A percentile compares a stretch with the other conserved stretches of the same genome.
These are phyloP conservation scores for Heliornis fulica DNA, from an alignment of 2,113 vertebrate genomes.

Conservation along the genomic window DNA sequence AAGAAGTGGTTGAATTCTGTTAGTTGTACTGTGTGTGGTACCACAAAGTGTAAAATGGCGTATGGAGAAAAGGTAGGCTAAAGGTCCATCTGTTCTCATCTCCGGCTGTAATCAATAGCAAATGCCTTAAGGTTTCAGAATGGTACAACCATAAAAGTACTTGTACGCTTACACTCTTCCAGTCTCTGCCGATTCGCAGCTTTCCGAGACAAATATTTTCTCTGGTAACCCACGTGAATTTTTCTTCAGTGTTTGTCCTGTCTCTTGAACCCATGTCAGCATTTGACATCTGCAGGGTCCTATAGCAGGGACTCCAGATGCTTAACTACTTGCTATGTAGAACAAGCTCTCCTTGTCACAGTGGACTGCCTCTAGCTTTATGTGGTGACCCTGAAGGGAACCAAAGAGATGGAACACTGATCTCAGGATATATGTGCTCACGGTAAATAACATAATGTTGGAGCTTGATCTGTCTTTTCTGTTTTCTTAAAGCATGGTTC, in stretches of 20 bases:
- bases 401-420: not conserved
- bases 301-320: not conserved
- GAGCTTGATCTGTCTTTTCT: not conserved
- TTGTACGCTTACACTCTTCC: fast-evolving
- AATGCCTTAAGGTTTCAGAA: not conserved
- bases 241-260: not conserved
- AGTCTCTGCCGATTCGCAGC: not conserved
- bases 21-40: not conserved
- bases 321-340: not conserved
- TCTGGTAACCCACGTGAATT: not conserved
- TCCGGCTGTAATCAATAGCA: not conserved
- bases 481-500: slow-evolving; percentile 70
- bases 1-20: not conserved
- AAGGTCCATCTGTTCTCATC: not conserved
- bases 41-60: not conserved
- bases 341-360: not conserved
- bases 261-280: not conserved
- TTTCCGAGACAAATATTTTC: not conserved
- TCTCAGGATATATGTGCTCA: not conserved
- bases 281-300: not conserved
- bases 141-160: not conserved
- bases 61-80: not conserved
- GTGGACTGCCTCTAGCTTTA: not conserved
- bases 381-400: not conserved
- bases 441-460: not conserved